phyloP scores from a whole-genome alignment of 2,888 invertebrate species.

The Nebria brevicollis region DNA sequence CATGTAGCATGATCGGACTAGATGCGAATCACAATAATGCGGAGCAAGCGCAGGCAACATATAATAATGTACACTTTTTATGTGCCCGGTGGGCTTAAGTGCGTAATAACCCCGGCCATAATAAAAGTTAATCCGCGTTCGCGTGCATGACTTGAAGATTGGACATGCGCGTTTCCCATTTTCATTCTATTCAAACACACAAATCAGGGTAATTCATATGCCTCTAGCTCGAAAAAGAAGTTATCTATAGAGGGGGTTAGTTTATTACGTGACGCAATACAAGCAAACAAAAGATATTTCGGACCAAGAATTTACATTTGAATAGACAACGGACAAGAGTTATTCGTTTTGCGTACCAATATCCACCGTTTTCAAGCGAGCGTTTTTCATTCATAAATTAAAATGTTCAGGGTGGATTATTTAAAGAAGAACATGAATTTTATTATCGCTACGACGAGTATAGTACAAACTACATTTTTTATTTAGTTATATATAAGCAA shows the following conservation, averaged over 20 bases:
- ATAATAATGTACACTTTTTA: slow-evolving; percentile 29
- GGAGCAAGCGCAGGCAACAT: not conserved
- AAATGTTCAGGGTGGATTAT: no score
- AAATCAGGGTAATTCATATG: slow-evolving; percentile 17
- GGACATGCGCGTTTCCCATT: slow-evolving; percentile 4
- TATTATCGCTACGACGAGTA: no score
- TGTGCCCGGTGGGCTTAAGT: slow-evolving; percentile 27
- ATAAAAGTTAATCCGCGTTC: slow-evolving; percentile 30
- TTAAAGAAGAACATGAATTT: no score
- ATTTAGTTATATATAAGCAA: not conserved
- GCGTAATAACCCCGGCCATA: slow-evolving; percentile 28
- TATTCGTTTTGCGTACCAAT: not conserved
- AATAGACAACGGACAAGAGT: not conserved
- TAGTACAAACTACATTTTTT: not conserved
- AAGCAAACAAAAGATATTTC: slow-evolving; percentile 11
- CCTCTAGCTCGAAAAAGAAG: not conserved
- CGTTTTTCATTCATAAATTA: no score
- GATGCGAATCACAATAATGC: slow-evolving; percentile 17
- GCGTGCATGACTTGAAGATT: slow-evolving; percentile 8
- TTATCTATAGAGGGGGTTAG: slow-evolving; percentile 2
- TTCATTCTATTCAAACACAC: slow-evolving; percentile 9
- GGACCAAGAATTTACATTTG: slow-evolving; percentile 16
- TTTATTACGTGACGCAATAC: slow-evolving; percentile 19
- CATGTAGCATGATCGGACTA: not conserved
- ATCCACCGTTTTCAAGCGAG: no score